A percentile compares a stretch with the other conserved stretches of the same genome.
These are phyloP conservation scores for Urocitellus parryii DNA, from an alignment of 2,113 vertebrate species.

Conservation along the genomic window DNA sequence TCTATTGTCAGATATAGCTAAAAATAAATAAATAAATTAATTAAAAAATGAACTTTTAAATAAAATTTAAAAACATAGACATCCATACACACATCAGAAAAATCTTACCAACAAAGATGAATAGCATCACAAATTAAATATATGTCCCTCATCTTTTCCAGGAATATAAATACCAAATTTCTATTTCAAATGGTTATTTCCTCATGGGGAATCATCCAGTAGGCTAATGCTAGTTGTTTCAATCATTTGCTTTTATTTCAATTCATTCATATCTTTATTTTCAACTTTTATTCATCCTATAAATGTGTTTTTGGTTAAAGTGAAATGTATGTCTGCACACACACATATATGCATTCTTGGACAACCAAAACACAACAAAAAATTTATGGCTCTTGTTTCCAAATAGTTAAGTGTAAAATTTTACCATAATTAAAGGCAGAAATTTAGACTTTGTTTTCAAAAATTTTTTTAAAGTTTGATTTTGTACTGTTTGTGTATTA, in stretches of 20 bases:
- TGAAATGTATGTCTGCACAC: not conserved
- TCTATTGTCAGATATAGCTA: too few species aligned
- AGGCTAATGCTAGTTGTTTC: not conserved
- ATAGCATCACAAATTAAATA: not conserved
- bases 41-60: not conserved
- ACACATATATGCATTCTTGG: accelerated
- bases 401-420: not conserved
- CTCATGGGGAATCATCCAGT: not conserved
- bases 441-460: not conserved
- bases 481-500: not conserved
- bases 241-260: not conserved
- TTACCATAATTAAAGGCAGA: not conserved
- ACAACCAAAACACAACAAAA: not conserved
- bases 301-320: not conserved
- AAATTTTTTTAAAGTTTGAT: not conserved
- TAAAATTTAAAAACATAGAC: not conserved
- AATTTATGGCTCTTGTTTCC: not conserved
- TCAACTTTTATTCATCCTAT: not conserved
- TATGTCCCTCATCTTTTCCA: not conserved
- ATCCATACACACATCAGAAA: not conserved
- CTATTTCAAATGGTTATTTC: not conserved
- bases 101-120: not conserved
- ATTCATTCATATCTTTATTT: not conserved
- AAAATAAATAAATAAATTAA: too few species aligned
- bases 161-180: not conserved